A percentile compares a stretch with the other conserved stretches of the same genome.
Evolutionary conservation across 2,888 invertebrate genomes (phyloP).

Genomic region (Muscina levida): DNA sequence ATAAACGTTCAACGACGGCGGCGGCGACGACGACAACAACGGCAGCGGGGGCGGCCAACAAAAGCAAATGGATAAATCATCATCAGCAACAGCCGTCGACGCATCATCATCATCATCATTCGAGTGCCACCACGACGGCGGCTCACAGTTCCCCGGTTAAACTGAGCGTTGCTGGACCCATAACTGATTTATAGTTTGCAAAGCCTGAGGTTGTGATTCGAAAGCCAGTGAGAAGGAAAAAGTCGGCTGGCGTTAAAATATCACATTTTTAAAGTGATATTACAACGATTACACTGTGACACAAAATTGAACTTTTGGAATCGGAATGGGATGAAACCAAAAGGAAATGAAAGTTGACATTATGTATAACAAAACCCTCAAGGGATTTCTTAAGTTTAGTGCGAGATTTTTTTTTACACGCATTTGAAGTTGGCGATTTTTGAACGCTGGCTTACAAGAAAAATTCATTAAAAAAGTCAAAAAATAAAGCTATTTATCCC

Average conservation of each 20-base stretch:
- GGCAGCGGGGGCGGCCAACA: conserved; percentile 35
- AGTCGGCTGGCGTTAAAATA: conserved; percentile 69
- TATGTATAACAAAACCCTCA: too few species aligned
- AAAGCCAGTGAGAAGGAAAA: conserved; percentile 67
- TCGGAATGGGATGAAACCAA: too few species aligned
- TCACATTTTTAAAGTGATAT: conserved; percentile 72
- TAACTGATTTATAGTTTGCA: conserved; percentile 80
- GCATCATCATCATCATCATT: conserved; percentile 58
- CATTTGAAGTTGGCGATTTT: too few species aligned
- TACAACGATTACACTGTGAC: conserved; percentile 38
- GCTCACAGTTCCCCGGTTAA: conserved; percentile 70
- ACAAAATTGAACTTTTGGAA: too few species aligned
- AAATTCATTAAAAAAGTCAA: too few species aligned
- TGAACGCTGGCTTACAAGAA: too few species aligned
- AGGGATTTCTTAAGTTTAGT: too few species aligned
- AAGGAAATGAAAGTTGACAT: too few species aligned
- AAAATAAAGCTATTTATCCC: too few species aligned
- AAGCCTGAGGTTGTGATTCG: conserved; percentile 21
- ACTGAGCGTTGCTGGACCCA: conserved; percentile 78
- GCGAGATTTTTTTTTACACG: too few species aligned
- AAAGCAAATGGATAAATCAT: conserved; percentile 51
- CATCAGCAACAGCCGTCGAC: conserved; percentile 58
- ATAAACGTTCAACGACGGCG: conserved; percentile 55
- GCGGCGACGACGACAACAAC: conserved; percentile 45
- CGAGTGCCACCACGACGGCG: conserved; percentile 43